Conservation (phyloP, 1,140 invertebrate genomes). For the Brachionus manjavacas region DNA sequence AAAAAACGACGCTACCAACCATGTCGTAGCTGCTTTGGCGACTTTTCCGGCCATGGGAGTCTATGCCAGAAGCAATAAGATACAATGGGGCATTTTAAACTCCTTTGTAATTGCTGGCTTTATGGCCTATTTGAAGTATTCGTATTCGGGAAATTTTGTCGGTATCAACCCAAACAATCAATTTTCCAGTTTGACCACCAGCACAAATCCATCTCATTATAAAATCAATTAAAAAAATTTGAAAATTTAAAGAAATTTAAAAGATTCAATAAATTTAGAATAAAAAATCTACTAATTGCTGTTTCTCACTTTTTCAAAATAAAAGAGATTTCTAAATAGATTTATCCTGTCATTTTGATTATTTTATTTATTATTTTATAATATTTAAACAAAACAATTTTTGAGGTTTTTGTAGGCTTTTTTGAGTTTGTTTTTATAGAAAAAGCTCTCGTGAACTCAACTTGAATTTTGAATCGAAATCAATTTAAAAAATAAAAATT, state of each 20-base stretch:
- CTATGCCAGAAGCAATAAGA: conserved; percentile 20
- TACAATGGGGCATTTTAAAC: neutral
- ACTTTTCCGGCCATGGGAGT: conserved; percentile 13
- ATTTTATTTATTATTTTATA: too few species aligned
- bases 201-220: neutral
- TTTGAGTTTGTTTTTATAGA: too few species aligned
- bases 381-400: too few species aligned
- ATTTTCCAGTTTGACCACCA: neutral
- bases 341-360: too few species aligned
- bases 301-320: too few species aligned
- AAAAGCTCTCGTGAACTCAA: too few species aligned
- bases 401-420: too few species aligned
- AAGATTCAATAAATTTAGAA: neutral
- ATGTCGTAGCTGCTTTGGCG: neutral
- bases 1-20: conserved; percentile 7
- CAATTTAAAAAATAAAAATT: too few species aligned
- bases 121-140: neutral
- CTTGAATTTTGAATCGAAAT: too few species aligned
- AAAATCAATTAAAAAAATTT: neutral
- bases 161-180: neutral
- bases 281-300: neutral
- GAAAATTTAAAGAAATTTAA: neutral
- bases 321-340: too few species aligned
- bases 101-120: neutral
- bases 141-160: neutral